Evolutionary conservation across 1,140 invertebrate genomes (phyloP), one percentile per base, ranked within the genome.

Genomic region (Aphidius ervi): DNA sequence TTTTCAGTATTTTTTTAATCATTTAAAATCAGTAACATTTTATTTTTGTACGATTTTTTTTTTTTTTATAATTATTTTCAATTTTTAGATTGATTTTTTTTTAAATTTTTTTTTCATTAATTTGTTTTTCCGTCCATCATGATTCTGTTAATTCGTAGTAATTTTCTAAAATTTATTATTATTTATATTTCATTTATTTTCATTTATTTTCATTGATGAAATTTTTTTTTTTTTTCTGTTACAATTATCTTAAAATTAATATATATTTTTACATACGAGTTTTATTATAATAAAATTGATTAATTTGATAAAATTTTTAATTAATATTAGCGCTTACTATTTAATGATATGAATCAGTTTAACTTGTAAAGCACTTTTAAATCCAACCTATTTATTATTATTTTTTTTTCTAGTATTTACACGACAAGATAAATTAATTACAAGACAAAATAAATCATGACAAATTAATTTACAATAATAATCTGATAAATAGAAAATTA

Each of bases 341-440:
- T 72, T 76, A 76, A 64, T 75, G 74, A 76, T 76, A 76, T 74
- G 74, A 71, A 61, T 75, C 74, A 76, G 70, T 76, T 64, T 74
- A 71, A 74, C 68, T 74, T 73, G 67, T 75, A 76, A 76, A 76
- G 74, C 74, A 76, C 74, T 76, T 75, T 71, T 68, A 70, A 71
- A 74, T 75, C 72, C 68, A 74, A 75, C 68, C 70, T 75, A 56
- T 59, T 43, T 49, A 49, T 55, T 49, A 49, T 55, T 48, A 58
- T 57, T 43, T 50, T 56, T 37, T 9, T 31, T 10, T 37, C 45
- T 48, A 16, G 16, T 0, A 16, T 16, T 16, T 16, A 16, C 16
- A 16, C 16, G 16, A 16, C 16, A 16, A 16, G 16, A 16, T 16
- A 16, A 16, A 16, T 16, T 16, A 16, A 16, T 16, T 16, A 16